phyloP scores from a whole-genome alignment of 2,888 invertebrate species.

The Piscicola geometra region DNA sequence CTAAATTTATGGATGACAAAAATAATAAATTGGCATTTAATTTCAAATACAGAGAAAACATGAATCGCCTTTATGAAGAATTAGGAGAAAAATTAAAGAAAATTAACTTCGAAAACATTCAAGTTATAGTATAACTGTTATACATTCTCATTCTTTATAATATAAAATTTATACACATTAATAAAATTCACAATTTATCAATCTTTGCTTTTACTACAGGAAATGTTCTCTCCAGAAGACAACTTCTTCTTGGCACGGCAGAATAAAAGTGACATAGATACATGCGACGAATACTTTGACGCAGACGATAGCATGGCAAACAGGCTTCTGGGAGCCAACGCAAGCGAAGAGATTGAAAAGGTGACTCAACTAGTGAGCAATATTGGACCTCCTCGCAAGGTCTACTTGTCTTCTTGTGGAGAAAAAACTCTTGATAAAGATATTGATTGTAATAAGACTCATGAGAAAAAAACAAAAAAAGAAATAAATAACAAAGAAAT shows the following conservation, averaged over 20 bases:
- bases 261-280: neutral
- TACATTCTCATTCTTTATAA: too few species aligned
- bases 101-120: neutral
- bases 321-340: neutral
- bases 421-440: too few species aligned
- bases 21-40: too few species aligned
- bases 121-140: too few species aligned
- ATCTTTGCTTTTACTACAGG: too few species aligned
- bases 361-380: neutral
- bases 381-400: neutral
- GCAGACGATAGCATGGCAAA: neutral
- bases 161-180: too few species aligned
- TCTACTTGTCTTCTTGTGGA: neutral
- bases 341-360: neutral
- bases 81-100: neutral
- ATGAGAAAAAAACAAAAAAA: neutral
- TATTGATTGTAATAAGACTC: too few species aligned
- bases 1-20: too few species aligned
- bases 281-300: neutral
- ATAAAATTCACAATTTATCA: too few species aligned
- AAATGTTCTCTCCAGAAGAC: neutral
- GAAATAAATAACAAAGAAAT: neutral
- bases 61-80: neutral
- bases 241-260: slow-evolving; percentile 2
- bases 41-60: neutral